phyloP scores from a whole-genome alignment of 2,797 vertebrate species.

The Pelodytes ibericus region DNA sequence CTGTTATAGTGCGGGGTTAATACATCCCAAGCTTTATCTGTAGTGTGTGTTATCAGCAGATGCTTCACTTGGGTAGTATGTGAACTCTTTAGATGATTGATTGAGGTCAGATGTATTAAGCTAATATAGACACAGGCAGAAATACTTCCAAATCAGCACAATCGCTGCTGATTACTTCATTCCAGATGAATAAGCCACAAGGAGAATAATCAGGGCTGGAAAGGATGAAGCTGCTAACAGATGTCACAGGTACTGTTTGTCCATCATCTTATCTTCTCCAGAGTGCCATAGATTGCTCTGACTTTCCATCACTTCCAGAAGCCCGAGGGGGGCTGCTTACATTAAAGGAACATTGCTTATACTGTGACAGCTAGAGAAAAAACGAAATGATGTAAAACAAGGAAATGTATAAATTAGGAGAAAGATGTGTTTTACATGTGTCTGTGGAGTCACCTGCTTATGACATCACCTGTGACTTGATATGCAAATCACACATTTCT shows the following conservation, averaged over 20 bases:
- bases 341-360: too few relatives aligned
- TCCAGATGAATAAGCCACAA: background rate
- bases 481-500: too few relatives aligned
- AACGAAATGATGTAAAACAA: too few relatives aligned
- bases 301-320: constrained; percentile 13
- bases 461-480: too few relatives aligned
- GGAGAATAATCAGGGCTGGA: constrained; percentile 9
- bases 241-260: constrained; percentile 22
- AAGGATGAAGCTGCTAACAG: background rate
- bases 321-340: background rate
- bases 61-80: background rate
- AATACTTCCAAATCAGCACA: background rate
- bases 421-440: too few relatives aligned
- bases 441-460: too few relatives aligned
- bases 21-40: too few relatives aligned
- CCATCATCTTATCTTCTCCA: constrained; percentile 20
- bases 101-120: background rate
- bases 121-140: background rate
- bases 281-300: constrained; percentile 9
- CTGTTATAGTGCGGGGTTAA: too few relatives aligned
- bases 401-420: too few relatives aligned
- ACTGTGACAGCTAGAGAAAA: too few relatives aligned
- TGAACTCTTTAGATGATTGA: background rate
- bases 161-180: background rate
- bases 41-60: background rate